Evolutionary conservation across 1,140 invertebrate genomes (phyloP).

Genomic region (Calliopsis andreniformis): DNA sequence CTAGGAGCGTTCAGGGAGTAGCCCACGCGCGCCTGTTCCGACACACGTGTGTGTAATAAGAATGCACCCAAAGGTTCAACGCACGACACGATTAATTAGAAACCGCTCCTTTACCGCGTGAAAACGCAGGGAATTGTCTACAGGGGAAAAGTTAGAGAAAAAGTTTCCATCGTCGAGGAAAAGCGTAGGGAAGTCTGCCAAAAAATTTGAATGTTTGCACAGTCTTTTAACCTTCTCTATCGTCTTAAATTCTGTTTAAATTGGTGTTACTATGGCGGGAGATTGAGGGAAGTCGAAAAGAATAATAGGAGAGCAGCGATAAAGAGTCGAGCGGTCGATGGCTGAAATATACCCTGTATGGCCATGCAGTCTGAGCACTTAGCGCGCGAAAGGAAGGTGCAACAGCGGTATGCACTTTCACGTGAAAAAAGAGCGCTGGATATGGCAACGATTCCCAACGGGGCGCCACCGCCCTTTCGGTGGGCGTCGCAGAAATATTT

Average conservation of each 20-base stretch:
- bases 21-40: neutral
- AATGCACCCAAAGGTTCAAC: neutral
- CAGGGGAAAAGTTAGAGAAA: too few relatives aligned
- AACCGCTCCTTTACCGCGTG: neutral
- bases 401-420: neutral
- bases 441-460: neutral
- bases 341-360: neutral
- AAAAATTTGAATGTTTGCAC: too few relatives aligned
- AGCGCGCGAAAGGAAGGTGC: neutral
- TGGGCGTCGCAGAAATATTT: conserved; percentile 29
- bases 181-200: neutral
- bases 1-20: neutral
- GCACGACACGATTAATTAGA: conserved; percentile 8
- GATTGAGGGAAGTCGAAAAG: too few relatives aligned
- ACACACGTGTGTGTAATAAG: neutral
- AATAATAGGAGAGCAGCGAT: too few relatives aligned
- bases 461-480: conserved; percentile 28
- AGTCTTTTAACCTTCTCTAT: too few relatives aligned
- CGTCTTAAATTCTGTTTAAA: too few relatives aligned
- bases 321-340: neutral
- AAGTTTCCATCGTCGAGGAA: neutral
- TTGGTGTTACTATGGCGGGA: too few relatives aligned
- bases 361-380: neutral
- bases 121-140: too few relatives aligned
- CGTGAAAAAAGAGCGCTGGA: neutral